Base-by-base conservation (phyloP, 2,113 vertebrate genomes). In the Podarcis raffonei region DNA sequence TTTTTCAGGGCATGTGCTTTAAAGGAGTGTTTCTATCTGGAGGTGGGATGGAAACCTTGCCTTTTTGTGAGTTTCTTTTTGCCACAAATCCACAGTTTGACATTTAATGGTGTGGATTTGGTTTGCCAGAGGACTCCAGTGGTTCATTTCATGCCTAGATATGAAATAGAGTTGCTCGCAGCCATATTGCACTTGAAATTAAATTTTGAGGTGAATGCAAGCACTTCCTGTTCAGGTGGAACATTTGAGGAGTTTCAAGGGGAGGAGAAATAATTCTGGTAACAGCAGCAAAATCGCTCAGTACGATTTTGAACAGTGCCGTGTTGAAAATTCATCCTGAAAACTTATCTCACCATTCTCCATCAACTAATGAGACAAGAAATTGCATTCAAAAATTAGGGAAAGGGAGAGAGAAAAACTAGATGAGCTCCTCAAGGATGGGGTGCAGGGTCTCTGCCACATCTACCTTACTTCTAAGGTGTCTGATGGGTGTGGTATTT, bases 21-120 rank as follows among this genome's bases (percentile, higher is more conserved):
- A 81, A 75, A 81, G 71, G 77, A 81, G 79, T 89, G n/a, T 90
- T 87, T 91, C 89, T 25, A 93, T 94, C 15, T 84, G 20, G 89
- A 81, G 25, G 15, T 83, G 27, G 30, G 74, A 91, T 94, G 25
- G 48, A 88, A 93, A 87, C 71, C 0, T 42, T 81, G 71, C 78
- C 85, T 85, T 89, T 78, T 66, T 57, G 82, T 53, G 48, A 53
- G 48, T 66, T 72, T 62, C 18, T 62, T 18, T 62, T 62, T 62
- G 59, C 59, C 59, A 30, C 74, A 62, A 87, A 65, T 42, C 79
- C 88, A 74, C 37, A 66, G 6, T n/a, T 11, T 85, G 76, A 13
- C 22, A 9, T 71, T 12, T 13, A 15, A 53, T 53, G 2, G 39
- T 66, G 9, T 23, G 22, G 42, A 0, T 0, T 78, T 80, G 76